Conservation (phyloP, 30 jellyfish, hydroid and myxozoan species). For the Hydra vulgaris region DNA sequence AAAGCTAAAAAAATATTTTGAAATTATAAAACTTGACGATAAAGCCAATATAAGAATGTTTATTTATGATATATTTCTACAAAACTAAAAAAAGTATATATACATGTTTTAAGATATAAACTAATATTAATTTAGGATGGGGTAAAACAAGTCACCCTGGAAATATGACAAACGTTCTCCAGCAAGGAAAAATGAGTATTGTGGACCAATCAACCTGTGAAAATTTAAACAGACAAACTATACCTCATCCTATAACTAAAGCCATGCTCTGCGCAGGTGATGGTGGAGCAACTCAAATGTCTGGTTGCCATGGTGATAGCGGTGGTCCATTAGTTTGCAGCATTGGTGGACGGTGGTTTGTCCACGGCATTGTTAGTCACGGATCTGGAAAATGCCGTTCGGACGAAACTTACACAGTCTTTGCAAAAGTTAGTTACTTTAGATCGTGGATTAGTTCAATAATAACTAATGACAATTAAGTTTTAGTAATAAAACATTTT, state of each 20-base stretch:
- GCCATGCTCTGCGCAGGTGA: constrained; percentile 86
- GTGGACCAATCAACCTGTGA: constrained; percentile 36
- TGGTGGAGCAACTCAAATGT: constrained; percentile 38
- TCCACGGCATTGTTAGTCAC: constrained; percentile 78
- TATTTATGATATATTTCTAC: no score
- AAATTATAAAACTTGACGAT: no score
- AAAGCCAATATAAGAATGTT: no score
- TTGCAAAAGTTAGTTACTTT: constrained; percentile 48
- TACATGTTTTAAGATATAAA: no score
- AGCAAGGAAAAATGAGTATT: constrained; percentile 71
- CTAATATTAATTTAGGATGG: constrained; percentile 40
- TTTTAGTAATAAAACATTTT: no score
- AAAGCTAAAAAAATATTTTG: no score
- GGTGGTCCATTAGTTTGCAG: constrained; percentile 95
- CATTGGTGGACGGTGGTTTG: constrained; percentile 59
- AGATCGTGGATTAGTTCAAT: constrained; percentile 53
- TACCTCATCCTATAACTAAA: constrained; percentile 29
- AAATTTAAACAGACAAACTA: constrained; percentile 25
- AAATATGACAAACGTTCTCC: constrained; percentile 52
- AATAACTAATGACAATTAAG: no score
- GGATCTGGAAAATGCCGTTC: constrained; percentile 69
- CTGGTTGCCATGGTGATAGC: constrained; percentile 94
- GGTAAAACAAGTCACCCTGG: constrained; percentile 89
- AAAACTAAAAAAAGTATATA: no score
- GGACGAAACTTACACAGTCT: constrained; percentile 49